A percentile compares a stretch with the other conserved stretches of the same genome.
Conservation (phyloP, 2,797 vertebrate species). For the Enteromius trimaculatus region DNA sequence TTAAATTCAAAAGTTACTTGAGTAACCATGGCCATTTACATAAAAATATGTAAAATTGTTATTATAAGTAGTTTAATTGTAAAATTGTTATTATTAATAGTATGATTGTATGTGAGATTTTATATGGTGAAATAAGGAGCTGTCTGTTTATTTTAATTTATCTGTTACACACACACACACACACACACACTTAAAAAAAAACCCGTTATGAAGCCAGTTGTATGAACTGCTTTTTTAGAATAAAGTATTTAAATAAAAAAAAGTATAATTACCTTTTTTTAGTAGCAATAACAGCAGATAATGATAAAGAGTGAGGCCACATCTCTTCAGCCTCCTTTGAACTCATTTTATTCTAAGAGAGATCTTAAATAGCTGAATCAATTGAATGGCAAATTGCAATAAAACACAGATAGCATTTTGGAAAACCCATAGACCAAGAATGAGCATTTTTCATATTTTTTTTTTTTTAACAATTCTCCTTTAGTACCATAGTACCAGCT, state of each 20-base stretch:
- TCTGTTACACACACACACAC: not conserved
- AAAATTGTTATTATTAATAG: too few relatives aligned
- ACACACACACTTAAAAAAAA: not conserved
- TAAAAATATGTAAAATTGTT: not conserved
- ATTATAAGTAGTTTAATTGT: not conserved
- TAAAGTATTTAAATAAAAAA: not conserved
- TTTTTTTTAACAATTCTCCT: not conserved
- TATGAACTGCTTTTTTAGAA: not conserved
- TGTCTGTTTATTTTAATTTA: too few relatives aligned
- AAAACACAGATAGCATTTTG: not conserved
- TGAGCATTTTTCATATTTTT: not conserved
- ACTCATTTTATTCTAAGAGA: not conserved
- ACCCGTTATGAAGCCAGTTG: not conserved
- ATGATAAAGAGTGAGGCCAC: not conserved
- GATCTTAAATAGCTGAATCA: not conserved
- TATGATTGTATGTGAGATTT: too few relatives aligned
- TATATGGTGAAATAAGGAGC: too few relatives aligned
- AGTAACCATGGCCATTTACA: not conserved
- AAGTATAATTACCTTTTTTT: not conserved
- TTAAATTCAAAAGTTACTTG: not conserved
- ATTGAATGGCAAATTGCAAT: not conserved
- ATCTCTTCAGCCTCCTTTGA: not conserved
- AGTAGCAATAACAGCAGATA: not conserved
- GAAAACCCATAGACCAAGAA: not conserved
- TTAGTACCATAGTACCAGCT: not conserved